Conservation (phyloP, 2,797 vertebrate genomes). For the Hemibagrus guttatus region DNA sequence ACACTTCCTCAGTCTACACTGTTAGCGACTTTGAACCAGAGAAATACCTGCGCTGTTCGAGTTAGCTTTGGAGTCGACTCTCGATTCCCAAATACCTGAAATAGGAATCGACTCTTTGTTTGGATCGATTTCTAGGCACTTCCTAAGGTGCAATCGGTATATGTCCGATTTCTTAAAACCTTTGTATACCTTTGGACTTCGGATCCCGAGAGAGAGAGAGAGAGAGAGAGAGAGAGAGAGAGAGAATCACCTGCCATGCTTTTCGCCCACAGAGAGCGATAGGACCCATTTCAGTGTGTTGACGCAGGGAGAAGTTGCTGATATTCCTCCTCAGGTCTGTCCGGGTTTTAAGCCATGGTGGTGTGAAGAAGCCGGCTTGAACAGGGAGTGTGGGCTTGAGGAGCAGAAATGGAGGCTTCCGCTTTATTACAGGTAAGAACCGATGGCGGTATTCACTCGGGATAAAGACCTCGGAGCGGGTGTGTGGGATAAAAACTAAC, state of each 20-base stretch:
- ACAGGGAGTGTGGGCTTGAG: not conserved
- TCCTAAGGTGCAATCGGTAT: not conserved
- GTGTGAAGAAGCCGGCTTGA: not conserved
- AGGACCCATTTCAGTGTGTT: not conserved
- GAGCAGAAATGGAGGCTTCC: conserved; percentile 1
- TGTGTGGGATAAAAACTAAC: not conserved
- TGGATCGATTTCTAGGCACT: not conserved
- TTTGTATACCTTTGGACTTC: conserved; percentile 8
- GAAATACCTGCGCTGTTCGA: not conserved
- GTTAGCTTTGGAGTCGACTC: not conserved
- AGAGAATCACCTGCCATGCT: conserved; percentile 48
- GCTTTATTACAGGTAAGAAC: conserved; percentile 30
- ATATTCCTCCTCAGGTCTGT: conserved; percentile 1
- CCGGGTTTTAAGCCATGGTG: not conserved
- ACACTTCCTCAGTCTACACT: not conserved
- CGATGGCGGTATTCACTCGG: not conserved
- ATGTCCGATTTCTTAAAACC: not conserved
- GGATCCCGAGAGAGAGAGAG: not conserved
- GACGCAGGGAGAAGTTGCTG: conserved; percentile 21
- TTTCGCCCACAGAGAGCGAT: not conserved
- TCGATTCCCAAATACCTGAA: not conserved
- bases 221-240: not conserved
- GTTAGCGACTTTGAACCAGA: not conserved
- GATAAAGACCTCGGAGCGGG: not conserved
- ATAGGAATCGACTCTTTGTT: not conserved